A percentile compares a stretch with the other conserved stretches of the same genome.
phyloP scores from a whole-genome alignment of 2,797 vertebrate species.

The Spinibarbus caldwelli region DNA sequence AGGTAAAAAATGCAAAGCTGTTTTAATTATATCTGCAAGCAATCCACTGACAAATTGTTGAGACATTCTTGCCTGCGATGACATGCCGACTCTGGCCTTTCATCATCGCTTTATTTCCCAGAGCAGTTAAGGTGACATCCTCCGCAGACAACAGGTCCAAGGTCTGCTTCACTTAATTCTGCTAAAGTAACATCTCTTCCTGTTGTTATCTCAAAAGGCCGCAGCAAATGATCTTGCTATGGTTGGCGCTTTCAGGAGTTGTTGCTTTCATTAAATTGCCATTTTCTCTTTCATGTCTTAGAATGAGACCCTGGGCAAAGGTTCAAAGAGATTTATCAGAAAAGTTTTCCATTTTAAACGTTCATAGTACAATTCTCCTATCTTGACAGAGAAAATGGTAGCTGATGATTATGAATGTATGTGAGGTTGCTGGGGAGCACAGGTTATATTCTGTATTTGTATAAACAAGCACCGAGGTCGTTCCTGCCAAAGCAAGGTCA shows the following conservation, averaged over 20 bases:
- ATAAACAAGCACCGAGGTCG: neutral
- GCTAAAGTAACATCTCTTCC: conserved; percentile 8
- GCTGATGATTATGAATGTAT: neutral
- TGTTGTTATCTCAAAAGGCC: conserved; percentile 6
- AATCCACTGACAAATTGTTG: conserved; percentile 5
- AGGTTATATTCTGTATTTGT: neutral
- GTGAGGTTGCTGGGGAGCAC: neutral
- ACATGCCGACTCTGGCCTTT: neutral
- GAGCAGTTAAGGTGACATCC: conserved; percentile 34
- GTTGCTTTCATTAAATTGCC: conserved; percentile 45
- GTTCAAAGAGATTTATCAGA: conserved; percentile 12
- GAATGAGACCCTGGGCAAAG: conserved; percentile 16
- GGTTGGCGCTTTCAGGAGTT: conserved; percentile 26
- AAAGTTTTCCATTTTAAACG: neutral
- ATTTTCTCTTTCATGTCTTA: conserved; percentile 30
- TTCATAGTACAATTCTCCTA: neutral
- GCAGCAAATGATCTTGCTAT: neutral
- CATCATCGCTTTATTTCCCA: conserved; percentile 42
- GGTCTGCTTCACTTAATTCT: conserved; percentile 22
- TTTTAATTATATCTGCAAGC: conserved; percentile 30
- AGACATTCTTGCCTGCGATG: conserved; percentile 16
- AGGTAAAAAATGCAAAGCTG: conserved; percentile 14
- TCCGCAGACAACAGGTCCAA: conserved; percentile 43
- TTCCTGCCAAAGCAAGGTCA: conserved; percentile 5
- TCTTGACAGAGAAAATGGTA: neutral